Percentiles rank a stretch among this genome's conserved stretches.
Conservation (phyloP, 1,140 invertebrate genomes). For the Himalopsyche phryganea region DNA sequence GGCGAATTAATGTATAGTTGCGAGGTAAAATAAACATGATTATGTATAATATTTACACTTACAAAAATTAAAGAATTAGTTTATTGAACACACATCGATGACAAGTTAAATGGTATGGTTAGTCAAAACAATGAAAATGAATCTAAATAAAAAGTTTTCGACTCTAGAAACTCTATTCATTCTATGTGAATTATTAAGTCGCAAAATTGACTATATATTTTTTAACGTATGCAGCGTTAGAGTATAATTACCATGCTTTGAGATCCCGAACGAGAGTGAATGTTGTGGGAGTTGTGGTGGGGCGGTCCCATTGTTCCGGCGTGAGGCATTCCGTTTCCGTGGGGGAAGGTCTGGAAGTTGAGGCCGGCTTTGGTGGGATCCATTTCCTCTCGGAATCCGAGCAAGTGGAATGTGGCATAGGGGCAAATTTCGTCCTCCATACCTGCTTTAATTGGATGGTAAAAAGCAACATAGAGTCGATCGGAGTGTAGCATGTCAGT, state of each 20-base stretch:
- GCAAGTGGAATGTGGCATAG: constrained; percentile 89
- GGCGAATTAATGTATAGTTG: too few species aligned
- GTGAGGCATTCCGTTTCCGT: constrained; percentile 65
- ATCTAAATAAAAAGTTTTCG: too few species aligned
- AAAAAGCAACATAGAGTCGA: too few species aligned
- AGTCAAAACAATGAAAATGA: neutral
- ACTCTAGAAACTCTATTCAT: too few species aligned
- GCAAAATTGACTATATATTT: too few species aligned
- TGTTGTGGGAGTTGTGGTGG: constrained; percentile 59
- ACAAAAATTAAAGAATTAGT: too few species aligned
- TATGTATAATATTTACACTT: too few species aligned
- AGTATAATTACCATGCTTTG: constrained; percentile 71
- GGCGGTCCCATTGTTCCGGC: constrained; percentile 75
- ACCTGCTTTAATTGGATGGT: constrained; percentile 51
- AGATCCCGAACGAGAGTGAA: constrained; percentile 80
- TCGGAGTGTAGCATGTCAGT: neutral
- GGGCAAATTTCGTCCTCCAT: constrained; percentile 94
- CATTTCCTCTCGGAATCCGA: constrained; percentile 93
- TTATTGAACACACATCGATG: neutral
- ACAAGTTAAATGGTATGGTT: neutral
- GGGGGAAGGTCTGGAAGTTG: constrained; percentile 86
- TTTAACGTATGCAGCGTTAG: neutral
- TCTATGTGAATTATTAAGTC: too few species aligned
- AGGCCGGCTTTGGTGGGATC: constrained; percentile 77
- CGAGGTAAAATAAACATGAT: too few species aligned